phyloP scores from a whole-genome alignment of 2,888 invertebrate species.

The Scelioninae gen. 1 region DNA sequence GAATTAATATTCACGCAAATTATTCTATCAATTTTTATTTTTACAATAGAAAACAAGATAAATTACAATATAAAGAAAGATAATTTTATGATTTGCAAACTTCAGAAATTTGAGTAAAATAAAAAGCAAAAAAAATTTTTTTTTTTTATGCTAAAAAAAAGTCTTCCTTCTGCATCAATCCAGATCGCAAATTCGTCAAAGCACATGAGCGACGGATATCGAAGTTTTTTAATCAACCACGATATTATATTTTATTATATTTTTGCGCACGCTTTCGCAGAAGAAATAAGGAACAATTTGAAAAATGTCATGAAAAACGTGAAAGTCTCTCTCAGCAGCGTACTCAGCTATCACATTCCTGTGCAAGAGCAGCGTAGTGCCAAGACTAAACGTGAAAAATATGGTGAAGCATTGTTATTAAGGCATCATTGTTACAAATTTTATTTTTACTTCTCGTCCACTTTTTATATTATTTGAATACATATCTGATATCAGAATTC shows the following conservation, averaged over 20 bases:
- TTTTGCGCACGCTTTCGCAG: slow-evolving; percentile 71
- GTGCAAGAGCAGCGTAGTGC: slow-evolving; percentile 77
- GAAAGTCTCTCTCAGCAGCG: slow-evolving; percentile 82
- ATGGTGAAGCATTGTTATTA: slow-evolving; percentile 76
- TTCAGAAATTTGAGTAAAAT: no score
- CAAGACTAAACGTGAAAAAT: slow-evolving; percentile 80
- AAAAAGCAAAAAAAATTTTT: no score
- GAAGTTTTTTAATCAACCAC: slow-evolving; percentile 13
- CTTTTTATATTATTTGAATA: background rate
- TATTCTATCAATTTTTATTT: no score
- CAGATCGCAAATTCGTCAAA: background rate
- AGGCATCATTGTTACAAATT: slow-evolving; percentile 18
- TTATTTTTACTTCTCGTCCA: background rate
- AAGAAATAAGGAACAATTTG: slow-evolving; percentile 74
- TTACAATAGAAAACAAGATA: no score
- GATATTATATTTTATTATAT: slow-evolving; percentile 33
- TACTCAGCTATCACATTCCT: slow-evolving; percentile 82
- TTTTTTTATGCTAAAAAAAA: no score
- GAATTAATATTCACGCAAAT: no score
- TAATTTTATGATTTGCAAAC: no score
- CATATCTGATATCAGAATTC: background rate
- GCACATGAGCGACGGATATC: background rate
- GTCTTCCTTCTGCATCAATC: background rate
- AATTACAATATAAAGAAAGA: no score
- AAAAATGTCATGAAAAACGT: slow-evolving; percentile 78